Conservation (phyloP, 1,140 invertebrate species). For the Diplogasteroides magnus region DNA sequence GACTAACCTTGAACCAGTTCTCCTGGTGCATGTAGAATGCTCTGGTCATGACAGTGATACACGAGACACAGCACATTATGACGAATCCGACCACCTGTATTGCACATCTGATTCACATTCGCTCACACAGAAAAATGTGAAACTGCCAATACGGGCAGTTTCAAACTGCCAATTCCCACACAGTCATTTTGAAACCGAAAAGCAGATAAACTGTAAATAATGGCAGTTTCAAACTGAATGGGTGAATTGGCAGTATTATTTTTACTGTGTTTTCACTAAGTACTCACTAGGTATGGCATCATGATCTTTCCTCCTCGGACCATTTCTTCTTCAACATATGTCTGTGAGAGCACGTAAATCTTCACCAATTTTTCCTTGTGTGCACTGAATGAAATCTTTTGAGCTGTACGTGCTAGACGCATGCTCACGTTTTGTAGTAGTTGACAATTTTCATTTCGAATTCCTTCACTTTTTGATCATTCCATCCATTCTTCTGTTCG, state of each 20-base stretch:
- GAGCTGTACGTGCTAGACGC: too few relatives aligned
- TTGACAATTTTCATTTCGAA: constrained; percentile 50
- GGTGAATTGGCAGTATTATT: too few relatives aligned
- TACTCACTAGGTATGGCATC: constrained; percentile 42
- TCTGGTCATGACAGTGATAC: constrained; percentile 40
- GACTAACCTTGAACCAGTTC: constrained; percentile 45
- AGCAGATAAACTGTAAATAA: too few relatives aligned
- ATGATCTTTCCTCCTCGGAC: constrained; percentile 50
- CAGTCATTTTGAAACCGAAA: too few relatives aligned
- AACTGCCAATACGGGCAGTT: too few relatives aligned
- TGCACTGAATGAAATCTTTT: constrained; percentile 35
- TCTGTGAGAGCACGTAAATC: constrained; percentile 44
- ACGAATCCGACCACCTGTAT: constrained; percentile 42
- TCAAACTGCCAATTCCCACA: too few relatives aligned
- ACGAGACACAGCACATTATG: constrained; percentile 46
- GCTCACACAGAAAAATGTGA: too few relatives aligned
- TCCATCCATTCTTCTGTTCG: constrained; percentile 47
- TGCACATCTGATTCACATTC: too few relatives aligned
- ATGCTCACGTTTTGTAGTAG: constrained; percentile 38
- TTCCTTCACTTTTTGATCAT: constrained; percentile 38
- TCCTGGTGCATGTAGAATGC: constrained; percentile 53
- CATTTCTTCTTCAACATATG: constrained; percentile 53
- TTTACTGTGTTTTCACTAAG: too few relatives aligned
- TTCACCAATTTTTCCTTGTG: too few relatives aligned
- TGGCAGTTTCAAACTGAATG: too few relatives aligned